These are phyloP conservation scores for Camponotus floridanus DNA, from an alignment of 1,140 invertebrate genomes.

Conservation along the genomic window DNA sequence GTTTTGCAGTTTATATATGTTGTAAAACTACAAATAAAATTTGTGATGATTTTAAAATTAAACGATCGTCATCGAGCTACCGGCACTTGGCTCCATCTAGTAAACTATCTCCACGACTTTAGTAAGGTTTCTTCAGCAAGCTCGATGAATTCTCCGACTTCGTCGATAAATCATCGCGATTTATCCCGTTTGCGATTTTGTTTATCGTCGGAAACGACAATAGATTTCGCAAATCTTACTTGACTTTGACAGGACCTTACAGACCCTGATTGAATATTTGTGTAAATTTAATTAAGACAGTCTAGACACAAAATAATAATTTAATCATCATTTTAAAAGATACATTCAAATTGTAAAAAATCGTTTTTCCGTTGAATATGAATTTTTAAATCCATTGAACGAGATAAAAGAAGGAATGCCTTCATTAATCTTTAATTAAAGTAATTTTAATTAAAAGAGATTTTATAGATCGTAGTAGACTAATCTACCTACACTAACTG, in stretches of 20 bases:
- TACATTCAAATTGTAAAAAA: not conserved
- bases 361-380: not conserved
- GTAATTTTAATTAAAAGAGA: too few species aligned
- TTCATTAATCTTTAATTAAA: too few species aligned
- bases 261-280: not conserved
- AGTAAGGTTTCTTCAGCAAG: slow-evolving; percentile 18
- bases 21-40: not conserved
- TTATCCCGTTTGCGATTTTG: not conserved
- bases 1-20: not conserved
- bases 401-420: too few species aligned
- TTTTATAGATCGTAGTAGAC: too few species aligned
- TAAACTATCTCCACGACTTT: not conserved
- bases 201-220: not conserved
- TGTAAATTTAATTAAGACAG: too few species aligned
- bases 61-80: not conserved
- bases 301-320: not conserved
- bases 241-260: not conserved
- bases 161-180: slow-evolving; percentile 33
- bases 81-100: slow-evolving; percentile 44
- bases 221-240: not conserved
- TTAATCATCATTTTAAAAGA: not conserved
- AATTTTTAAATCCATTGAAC: not conserved
- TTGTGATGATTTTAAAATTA: not conserved
- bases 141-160: not conserved
- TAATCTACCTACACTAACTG: too few species aligned